Base-by-base conservation (phyloP, 2,113 vertebrate genomes). In the Rhineura floridana region DNA sequence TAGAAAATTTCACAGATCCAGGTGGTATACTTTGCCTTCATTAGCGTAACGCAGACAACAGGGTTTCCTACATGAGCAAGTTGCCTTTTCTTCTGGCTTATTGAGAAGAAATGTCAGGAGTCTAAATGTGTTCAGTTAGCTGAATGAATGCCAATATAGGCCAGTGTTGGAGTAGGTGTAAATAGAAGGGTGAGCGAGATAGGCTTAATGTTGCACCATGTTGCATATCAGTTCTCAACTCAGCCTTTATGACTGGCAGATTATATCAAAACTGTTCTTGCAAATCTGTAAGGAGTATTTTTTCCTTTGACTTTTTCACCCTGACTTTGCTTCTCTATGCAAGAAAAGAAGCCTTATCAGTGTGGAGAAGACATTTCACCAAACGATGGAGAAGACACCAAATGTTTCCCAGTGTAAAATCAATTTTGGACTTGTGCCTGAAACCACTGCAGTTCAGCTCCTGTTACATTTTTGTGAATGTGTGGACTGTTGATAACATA, bases 141-240 rank as follows among this genome's bases (percentile, higher is more conserved):
- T 59, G 55, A 59, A 21, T 19, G 55, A 59, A 59, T 59, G 55
- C 55, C 55, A 59, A 59, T 59, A 59, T 23, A 46, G 73, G 1
- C 25, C 42, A 76, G 42, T 44, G 73, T 23, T 46, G 10, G 73
- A 25, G 42, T 76, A 3, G 25, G 9, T 44, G 25, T 44, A 76
- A 30, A 76, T 42, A 30, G 42, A 23, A 76, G 39, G 42, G 72
- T 75, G 55, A 59, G 55, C 55, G 21, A 59, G 55, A 59, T 21
- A 59, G 55, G 15, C 55, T 21, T 4, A 44, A 25, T 91, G n/a
- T 87, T 25, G 62, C 33, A n/a, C 1, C 0, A 1, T 83, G 89
- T 84, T 63, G 89, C 85, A 90, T 21, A 44, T 86, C 50, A 52
- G 25, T n/a, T 81, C 63, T 84, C 52, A 81, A 77, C 77, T 2